Evolutionary conservation across 2,113 vertebrate genomes (phyloP).

Genomic region (Melospiza melodia): DNA sequence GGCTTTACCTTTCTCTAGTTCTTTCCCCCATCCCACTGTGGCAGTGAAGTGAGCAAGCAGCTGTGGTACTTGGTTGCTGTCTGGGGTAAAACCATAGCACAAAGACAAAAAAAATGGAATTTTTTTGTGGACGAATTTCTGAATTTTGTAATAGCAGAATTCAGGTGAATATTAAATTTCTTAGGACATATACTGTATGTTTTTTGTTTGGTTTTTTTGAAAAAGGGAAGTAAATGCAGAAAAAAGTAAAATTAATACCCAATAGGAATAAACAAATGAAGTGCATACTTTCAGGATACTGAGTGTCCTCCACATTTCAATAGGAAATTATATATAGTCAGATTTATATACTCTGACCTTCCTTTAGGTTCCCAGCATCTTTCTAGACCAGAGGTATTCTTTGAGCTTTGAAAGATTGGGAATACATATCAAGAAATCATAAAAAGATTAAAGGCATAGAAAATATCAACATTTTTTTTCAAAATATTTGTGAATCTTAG

Average conservation of each 20-base stretch:
- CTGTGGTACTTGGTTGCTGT: not conserved
- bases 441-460: not conserved
- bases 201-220: not conserved
- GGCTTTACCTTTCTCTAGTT: not conserved
- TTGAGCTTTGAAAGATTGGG: not conserved
- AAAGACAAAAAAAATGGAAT: not conserved
- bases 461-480: not conserved
- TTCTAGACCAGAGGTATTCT: not conserved
- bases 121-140: not conserved
- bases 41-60: not conserved
- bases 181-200: not conserved
- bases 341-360: not conserved
- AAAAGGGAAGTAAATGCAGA: not conserved
- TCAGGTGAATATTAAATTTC: not conserved
- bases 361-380: not conserved
- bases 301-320: not conserved
- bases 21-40: not conserved
- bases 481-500: not conserved
- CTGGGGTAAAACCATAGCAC: not conserved
- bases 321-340: not conserved
- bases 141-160: not conserved
- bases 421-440: not conserved
- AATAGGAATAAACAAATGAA: not conserved
- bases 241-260: not conserved
- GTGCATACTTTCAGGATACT: not conserved